Evolutionary conservation across 1,140 invertebrate genomes (phyloP).

Genomic region (Drosophila rhopaloa): DNA sequence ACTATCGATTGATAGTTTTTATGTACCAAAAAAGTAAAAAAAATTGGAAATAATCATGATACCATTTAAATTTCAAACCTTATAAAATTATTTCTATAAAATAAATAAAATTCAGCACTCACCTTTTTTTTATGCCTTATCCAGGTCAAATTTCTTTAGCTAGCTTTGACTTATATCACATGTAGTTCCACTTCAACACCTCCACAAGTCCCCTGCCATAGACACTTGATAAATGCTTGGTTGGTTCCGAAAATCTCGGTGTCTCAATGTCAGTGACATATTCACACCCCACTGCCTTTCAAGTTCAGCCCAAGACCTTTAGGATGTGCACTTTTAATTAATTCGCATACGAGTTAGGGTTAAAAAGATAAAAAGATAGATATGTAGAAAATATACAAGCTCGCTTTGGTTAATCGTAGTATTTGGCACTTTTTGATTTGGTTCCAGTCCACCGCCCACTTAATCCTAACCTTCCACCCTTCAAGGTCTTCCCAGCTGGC

Average conservation of each 20-base stretch:
- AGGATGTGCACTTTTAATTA: constrained; percentile 54
- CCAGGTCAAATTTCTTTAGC: not conserved
- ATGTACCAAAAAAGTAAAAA: no score
- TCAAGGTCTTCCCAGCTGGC: constrained; percentile 89
- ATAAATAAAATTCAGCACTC: no score
- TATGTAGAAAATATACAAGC: constrained; percentile 33
- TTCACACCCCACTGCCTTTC: constrained; percentile 63
- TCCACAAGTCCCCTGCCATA: constrained; percentile 29
- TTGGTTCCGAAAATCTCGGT: constrained; percentile 46
- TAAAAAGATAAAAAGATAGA: constrained; percentile 6
- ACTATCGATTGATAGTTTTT: no score
- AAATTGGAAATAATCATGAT: no score
- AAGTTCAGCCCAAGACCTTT: constrained; percentile 58
- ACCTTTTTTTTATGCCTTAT: not conserved
- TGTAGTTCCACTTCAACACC: constrained; percentile 62
- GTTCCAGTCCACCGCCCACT: constrained; percentile 8
- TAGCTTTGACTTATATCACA: constrained; percentile 15
- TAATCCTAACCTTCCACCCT: not conserved
- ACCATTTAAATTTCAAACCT: not conserved
- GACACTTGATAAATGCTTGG: constrained; percentile 69
- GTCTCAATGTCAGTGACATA: constrained; percentile 47
- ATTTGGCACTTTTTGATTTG: constrained; percentile 66
- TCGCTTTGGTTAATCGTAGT: constrained; percentile 57
- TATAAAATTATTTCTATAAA: not conserved
- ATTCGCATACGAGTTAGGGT: constrained; percentile 19